phyloP scores from a whole-genome alignment of 2,888 invertebrate genomes.

The Argynnis bischoffii region DNA sequence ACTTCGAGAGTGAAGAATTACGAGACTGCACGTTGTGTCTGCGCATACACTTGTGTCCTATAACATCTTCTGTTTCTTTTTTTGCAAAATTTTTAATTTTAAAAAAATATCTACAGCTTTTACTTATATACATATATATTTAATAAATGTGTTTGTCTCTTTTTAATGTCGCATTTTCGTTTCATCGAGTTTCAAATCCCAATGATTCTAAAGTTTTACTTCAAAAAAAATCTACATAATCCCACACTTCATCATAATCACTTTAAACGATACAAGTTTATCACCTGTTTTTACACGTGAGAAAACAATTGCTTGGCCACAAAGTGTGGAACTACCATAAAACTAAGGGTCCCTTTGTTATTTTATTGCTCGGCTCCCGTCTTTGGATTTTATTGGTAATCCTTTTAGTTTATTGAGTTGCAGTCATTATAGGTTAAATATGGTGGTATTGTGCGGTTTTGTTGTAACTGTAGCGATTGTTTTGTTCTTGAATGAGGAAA shows the following conservation, averaged over 20 bases:
- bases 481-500: constrained; percentile 8
- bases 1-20: too few species aligned
- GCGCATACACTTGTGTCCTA: too few species aligned
- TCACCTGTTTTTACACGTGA: constrained; percentile 62
- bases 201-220: too few species aligned
- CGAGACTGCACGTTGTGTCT: too few species aligned
- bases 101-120: too few species aligned
- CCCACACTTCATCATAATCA: neutral
- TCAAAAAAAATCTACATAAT: neutral
- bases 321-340: constrained; percentile 53
- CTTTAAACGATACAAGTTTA: constrained; percentile 46
- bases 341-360: constrained; percentile 45
- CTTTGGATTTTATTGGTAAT: constrained; percentile 59
- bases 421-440: constrained; percentile 41
- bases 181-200: too few species aligned
- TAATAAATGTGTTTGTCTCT: too few species aligned
- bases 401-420: constrained; percentile 51
- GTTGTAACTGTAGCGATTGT: constrained; percentile 2
- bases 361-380: constrained; percentile 50
- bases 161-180: too few species aligned
- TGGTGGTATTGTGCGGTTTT: constrained; percentile 27
- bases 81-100: too few species aligned
- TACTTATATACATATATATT: too few species aligned
- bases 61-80: too few species aligned
- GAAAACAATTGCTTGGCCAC: constrained; percentile 71